Base-by-base conservation (phyloP, 2,113 vertebrate species). In the Rhadina sibilatrix region DNA sequence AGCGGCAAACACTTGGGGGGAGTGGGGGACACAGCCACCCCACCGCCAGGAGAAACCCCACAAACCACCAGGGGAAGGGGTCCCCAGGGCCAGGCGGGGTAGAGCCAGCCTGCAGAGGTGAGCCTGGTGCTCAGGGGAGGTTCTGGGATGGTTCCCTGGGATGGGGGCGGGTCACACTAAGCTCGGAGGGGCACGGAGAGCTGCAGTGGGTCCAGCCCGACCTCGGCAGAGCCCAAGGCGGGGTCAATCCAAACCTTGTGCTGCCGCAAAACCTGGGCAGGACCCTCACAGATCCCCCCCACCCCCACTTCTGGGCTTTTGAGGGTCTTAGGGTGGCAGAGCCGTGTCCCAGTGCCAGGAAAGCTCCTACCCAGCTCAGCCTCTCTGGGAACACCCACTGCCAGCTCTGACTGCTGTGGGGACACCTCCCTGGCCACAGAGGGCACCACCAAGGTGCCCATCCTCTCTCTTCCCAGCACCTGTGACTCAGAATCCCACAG, bases 401-500 rank as follows among this genome's bases (percentile, higher is more conserved):
- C 27, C 56, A 56, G 5, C 27, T 8, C 54, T 11, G 4, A 5
- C 28, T 50, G 46, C 49, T 27, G 23, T 3, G 1, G 64, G 53
- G 60, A 38, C 78, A 64, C 9, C 66, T 74, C 85, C 11, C 3
- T 10, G 56, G 30, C 44, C 0, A 2, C 54, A 44, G 20, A 9
- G 37, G 33, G 17, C 37, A 38, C 9, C 12, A 78, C 25, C 11
- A 11, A 33, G 44, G 19, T 65, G 54, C 40, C 47, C 5, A 1
- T 33, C 22, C n/a, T 57, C 38, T 35, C 30, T 84, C 65, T 28
- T 57, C 15, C 33, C 52, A 89, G 56, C 31, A 14, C 57, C 38
- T 0, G 0, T 56, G 61, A 46, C 4, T 0, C 40, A 22, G n/a
- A 27, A 27, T 35, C 68, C 72, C 60, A 38, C 4, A 1, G 47